Evolutionary conservation across 2,797 vertebrate genomes (phyloP).

Genomic region (Odontamblyopus rebecca): DNA sequence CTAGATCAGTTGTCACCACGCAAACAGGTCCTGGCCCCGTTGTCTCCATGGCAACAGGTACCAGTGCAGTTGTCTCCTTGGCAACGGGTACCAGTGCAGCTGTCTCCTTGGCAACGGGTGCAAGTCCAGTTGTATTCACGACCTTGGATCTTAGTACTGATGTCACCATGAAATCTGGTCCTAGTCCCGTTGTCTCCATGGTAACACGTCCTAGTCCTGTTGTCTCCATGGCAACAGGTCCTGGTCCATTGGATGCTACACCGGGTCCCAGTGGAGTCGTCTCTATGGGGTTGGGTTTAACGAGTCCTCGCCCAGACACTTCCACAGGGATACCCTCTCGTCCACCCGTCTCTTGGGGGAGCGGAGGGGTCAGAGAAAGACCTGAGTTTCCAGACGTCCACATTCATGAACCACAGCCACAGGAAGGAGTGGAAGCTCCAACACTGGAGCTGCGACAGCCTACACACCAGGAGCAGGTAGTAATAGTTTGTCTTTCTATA

Average conservation of each 20-base stretch:
- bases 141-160: not conserved
- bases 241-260: not conserved
- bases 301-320: not conserved
- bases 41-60: not conserved
- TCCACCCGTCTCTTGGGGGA: slow-evolving; percentile 9
- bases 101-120: not conserved
- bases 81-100: not conserved
- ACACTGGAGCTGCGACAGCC: slow-evolving; percentile 48
- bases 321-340: not conserved
- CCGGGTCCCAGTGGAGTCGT: not conserved
- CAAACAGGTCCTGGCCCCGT: not conserved
- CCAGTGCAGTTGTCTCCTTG: not conserved
- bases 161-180: not conserved
- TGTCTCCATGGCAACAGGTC: not conserved
- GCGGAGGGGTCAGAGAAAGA: slow-evolving; percentile 40
- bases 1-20: not conserved
- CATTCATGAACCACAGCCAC: not conserved
- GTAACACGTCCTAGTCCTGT: not conserved
- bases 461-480: slow-evolving; percentile 41
- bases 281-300: not conserved
- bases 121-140: not conserved
- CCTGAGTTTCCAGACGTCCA: slow-evolving; percentile 16
- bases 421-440: slow-evolving; percentile 32
- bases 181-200: not conserved
- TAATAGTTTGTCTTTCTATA: too few species aligned